phyloP scores from a whole-genome alignment of 2,797 vertebrate species.

The Macrochelys suwanniensis region DNA sequence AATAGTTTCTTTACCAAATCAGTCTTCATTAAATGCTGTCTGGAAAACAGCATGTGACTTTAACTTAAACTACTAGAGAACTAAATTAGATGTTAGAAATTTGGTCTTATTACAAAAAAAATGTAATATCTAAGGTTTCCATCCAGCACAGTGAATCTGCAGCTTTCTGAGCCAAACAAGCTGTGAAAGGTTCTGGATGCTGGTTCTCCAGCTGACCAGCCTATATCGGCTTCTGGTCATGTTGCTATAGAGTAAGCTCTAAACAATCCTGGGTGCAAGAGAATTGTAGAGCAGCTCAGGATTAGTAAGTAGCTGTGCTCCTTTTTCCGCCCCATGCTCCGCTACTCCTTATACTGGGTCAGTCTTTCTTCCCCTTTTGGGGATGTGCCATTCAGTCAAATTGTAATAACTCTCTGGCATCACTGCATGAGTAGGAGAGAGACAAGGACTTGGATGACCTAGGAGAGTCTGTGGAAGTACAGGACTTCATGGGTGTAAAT shows the following conservation, averaged over 20 bases:
- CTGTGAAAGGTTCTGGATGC: constrained; percentile 61
- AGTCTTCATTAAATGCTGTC: constrained; percentile 70
- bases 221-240: constrained; percentile 26
- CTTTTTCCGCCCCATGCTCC: not conserved
- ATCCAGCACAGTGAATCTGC: constrained; percentile 48
- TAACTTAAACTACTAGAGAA: constrained; percentile 43
- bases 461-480: not conserved
- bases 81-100: constrained; percentile 71
- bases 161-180: constrained; percentile 47
- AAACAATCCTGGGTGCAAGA: constrained; percentile 37
- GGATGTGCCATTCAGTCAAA: not conserved
- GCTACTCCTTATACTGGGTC: not conserved
- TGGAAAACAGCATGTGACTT: constrained; percentile 61
- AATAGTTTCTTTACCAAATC: constrained; percentile 73
- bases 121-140: constrained; percentile 61
- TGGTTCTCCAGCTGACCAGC: constrained; percentile 49
- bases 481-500: not conserved
- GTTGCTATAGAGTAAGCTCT: constrained; percentile 51
- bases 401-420: not conserved
- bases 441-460: not conserved
- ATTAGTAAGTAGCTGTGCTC: not conserved
- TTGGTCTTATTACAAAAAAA: constrained; percentile 45
- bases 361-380: not conserved
- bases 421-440: not conserved
- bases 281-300: constrained; percentile 4